Conservation (phyloP, 1,140 invertebrate species). For the Lasaia peninsularis region DNA sequence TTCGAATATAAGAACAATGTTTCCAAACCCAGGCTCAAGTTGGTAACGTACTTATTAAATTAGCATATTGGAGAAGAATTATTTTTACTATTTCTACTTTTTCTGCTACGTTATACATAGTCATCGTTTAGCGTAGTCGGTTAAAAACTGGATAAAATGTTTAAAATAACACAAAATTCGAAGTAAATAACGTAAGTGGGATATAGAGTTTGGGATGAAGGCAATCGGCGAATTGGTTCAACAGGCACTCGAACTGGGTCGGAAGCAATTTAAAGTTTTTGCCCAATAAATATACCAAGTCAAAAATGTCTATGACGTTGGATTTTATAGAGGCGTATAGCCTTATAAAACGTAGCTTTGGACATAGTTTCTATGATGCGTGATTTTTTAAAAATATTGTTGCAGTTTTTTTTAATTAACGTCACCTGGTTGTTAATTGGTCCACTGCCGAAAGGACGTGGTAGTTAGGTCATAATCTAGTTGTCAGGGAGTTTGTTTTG, state of each 20-base stretch:
- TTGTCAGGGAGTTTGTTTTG: too few relatives aligned
- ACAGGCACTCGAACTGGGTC: conserved; percentile 60
- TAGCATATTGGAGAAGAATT: too few relatives aligned
- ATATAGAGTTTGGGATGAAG: conserved; percentile 42
- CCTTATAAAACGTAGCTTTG: neutral
- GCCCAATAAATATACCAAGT: conserved; percentile 62
- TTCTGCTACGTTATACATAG: neutral
- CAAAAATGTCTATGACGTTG: conserved; percentile 47
- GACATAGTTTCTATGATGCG: too few relatives aligned
- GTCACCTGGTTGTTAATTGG: too few relatives aligned
- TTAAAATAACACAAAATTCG: conserved; percentile 10
- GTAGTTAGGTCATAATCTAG: too few relatives aligned
- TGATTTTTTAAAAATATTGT: too few relatives aligned
- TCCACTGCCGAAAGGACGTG: too few relatives aligned
- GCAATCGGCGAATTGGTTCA: conserved; percentile 61
- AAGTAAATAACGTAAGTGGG: conserved; percentile 43
- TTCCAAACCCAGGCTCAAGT: too few relatives aligned
- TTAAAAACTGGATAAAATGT: neutral
- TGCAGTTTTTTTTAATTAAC: too few relatives aligned
- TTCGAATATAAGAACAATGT: too few relatives aligned
- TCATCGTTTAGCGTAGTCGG: neutral
- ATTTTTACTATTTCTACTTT: neutral
- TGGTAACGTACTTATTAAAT: too few relatives aligned
- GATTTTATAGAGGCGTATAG: conserved; percentile 29
- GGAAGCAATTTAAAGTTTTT: conserved; percentile 71